These are phyloP conservation scores for Euglossa dilemma DNA, from an alignment of 1,140 invertebrate species.

Conservation along the genomic window DNA sequence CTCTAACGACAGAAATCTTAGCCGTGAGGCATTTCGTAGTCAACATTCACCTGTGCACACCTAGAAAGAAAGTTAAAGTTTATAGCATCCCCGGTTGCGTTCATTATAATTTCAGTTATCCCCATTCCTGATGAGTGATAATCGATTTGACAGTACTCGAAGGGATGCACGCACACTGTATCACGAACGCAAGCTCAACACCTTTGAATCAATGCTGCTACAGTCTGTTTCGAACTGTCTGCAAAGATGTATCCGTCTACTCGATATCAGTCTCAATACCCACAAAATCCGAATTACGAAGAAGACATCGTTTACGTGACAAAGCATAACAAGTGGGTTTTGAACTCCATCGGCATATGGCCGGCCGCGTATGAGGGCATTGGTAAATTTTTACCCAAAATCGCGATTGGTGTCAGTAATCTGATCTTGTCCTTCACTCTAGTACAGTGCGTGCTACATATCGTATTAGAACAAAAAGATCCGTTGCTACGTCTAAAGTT, in stretches of 20 bases:
- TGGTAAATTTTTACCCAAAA: background rate
- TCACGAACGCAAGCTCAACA: conserved; percentile 3
- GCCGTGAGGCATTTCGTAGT: background rate
- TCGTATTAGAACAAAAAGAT: conserved; percentile 38
- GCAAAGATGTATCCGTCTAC: background rate
- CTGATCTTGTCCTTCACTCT: conserved; percentile 33
- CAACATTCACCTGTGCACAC: background rate
- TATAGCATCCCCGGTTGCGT: background rate
- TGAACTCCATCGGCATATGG: conserved; percentile 60
- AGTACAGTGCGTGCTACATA: conserved; percentile 30
- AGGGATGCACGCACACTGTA: background rate
- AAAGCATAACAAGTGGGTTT: conserved; percentile 43
- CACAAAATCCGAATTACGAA: conserved; percentile 25
- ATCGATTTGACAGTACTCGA: background rate
- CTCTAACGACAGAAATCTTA: background rate
- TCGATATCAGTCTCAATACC: background rate
- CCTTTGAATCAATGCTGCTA: conserved; percentile 44
- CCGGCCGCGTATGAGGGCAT: background rate
- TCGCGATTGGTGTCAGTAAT: conserved; percentile 30
- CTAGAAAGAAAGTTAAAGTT: background rate
- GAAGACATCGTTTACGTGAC: conserved; percentile 25
- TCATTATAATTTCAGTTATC: background rate
- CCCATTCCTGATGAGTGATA: background rate
- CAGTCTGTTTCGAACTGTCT: background rate
- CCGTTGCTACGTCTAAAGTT: conserved; percentile 21